A percentile compares a stretch with the other conserved stretches of the same genome.
These are phyloP conservation scores for Trematomus bernacchii DNA, from an alignment of 2,797 vertebrate species.

Conservation along the genomic window DNA sequence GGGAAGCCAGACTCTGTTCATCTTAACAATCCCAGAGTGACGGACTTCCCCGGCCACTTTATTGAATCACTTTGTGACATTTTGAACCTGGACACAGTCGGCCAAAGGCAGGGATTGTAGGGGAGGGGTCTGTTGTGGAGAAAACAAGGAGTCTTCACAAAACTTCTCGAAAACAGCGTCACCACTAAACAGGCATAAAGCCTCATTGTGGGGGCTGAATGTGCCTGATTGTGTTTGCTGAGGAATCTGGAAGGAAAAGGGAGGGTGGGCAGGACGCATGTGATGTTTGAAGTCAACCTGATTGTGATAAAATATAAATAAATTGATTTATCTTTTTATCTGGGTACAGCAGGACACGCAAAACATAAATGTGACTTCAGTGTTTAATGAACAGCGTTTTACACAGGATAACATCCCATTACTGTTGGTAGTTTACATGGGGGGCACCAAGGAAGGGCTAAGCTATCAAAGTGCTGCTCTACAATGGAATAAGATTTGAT, in stretches of 20 bases:
- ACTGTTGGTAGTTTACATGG: too few species aligned
- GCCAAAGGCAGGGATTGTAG: conserved; percentile 11
- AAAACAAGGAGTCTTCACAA: conserved; percentile 78
- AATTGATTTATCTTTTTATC: not conserved
- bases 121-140: conserved; percentile 16
- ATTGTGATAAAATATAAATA: conserved; percentile 17
- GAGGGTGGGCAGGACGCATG: conserved; percentile 56
- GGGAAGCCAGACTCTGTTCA: conserved; percentile 20
- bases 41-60: conserved; percentile 46
- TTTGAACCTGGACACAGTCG: conserved; percentile 62
- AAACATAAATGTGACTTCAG: conserved; percentile 1
- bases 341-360: conserved; percentile 1
- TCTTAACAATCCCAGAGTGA: conserved; percentile 19
- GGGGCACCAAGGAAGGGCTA: too few species aligned
- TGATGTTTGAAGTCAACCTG: conserved; percentile 71
- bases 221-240: conserved; percentile 76
- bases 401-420: too few species aligned
- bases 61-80: conserved; percentile 69
- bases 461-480: too few species aligned
- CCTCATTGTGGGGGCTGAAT: conserved; percentile 81
- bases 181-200: conserved; percentile 77
- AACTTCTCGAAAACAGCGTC: conserved; percentile 64
- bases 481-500: too few species aligned
- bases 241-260: conserved; percentile 71
- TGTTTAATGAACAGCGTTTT: conserved; percentile 4